Evolutionary conservation across 2,113 vertebrate genomes (phyloP), one percentile per base, ranked within the genome.

Genomic region (Noctilio leporinus): DNA sequence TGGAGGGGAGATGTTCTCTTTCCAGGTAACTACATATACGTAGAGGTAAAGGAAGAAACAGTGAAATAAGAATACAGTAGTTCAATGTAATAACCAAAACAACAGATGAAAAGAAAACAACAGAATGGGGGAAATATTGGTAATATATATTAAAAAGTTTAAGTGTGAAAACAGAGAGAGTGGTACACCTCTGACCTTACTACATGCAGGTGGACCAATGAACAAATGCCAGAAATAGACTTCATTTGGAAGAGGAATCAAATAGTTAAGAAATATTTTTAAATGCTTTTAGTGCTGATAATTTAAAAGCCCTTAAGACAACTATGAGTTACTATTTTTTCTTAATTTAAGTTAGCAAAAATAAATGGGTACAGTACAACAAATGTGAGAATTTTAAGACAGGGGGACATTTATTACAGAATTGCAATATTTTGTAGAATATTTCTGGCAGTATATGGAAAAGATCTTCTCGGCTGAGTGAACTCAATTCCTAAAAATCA

Each of bases 301-400:
- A 72, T 86, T 86, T 72, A 15, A 73, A 93, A 95, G 47, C 35
- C 26, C 38, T 24, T 28, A 55, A 84, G 59, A 65, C 20, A 51
- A 72, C 16, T 51, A 5, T 59, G 55, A 81, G 15, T 89, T 94
- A 51, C 20, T 85, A 10, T 85, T 77, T 92, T 92, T 81, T 81
- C 38, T 92, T 84, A 35, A 69, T 87, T 91, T 85, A 73, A 94
- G 35, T 85, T 86, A 73, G 55, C 69, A 90, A 65, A 77, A 90
- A 43, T 62, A 72, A 86, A 72, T 84, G 9, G 30, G 49, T 80
- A 59, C 0, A 33, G 62, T 94, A 73, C 51, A 84, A 15, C 72
- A 45, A 92, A 85, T 65, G 12, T 72, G 45, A 96, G 24, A 26
- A 28, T 64, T 89, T 89, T 67, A 57, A 51, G 53, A 88, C 16